These are phyloP conservation scores for Anas georgica DNA, from an alignment of 2,797 vertebrate species.

Conservation along the genomic window DNA sequence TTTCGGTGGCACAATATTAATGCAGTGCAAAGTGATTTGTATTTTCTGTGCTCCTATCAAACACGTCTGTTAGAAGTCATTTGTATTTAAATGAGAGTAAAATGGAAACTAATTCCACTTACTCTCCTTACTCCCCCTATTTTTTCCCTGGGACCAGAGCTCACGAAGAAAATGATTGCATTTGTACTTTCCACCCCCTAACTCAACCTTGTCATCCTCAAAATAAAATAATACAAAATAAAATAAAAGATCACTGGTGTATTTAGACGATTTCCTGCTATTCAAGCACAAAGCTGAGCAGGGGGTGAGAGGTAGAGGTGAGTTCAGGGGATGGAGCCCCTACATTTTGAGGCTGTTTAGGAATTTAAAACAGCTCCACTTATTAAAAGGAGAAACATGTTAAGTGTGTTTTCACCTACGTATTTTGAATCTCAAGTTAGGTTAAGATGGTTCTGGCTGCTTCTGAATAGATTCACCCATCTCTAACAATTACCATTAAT, in stretches of 20 bases:
- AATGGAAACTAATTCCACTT: slow-evolving; percentile 45
- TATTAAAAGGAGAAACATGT: neutral
- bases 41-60: slow-evolving; percentile 33
- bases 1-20: slow-evolving; percentile 30
- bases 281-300: neutral
- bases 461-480: neutral
- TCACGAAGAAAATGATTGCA: slow-evolving; percentile 13
- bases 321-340: neutral
- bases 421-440: neutral
- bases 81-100: slow-evolving; percentile 72
- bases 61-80: slow-evolving; percentile 53
- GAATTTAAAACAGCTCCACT: neutral
- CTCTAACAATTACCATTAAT: slow-evolving; percentile 48
- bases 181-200: neutral
- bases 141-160: neutral
- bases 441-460: neutral
- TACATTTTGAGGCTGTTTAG: neutral
- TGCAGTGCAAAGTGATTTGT: slow-evolving; percentile 54
- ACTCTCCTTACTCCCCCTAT: neutral
- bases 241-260: neutral
- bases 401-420: neutral
- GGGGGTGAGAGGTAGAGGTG: neutral
- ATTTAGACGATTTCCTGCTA: neutral
- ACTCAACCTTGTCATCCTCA: neutral
- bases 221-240: neutral